Evolutionary conservation across 2,888 invertebrate species (phyloP).

Genomic region (Stomorhina lunata): DNA sequence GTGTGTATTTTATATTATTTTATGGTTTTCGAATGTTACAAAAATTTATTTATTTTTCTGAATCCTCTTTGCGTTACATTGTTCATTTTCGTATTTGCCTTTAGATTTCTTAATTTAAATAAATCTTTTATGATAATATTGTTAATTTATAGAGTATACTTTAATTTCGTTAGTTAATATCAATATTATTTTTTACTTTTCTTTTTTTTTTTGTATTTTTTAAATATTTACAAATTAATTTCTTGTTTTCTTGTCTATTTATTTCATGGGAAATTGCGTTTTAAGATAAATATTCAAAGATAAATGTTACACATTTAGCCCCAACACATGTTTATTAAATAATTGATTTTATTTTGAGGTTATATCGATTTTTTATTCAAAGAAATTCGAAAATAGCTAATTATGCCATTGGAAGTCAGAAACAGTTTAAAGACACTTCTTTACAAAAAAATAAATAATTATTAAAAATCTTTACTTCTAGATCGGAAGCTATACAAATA

Average conservation of each 20-base stretch:
- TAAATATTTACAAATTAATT: constrained; percentile 1
- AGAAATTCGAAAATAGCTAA: too few relatives aligned
- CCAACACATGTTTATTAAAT: not conserved
- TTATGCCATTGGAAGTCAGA: too few relatives aligned
- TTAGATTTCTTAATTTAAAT: not conserved
- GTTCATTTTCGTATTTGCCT: not conserved
- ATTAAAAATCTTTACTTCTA: too few relatives aligned
- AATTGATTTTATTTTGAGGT: not conserved
- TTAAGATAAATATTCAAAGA: constrained; percentile 23
- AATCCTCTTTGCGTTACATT: not conserved
- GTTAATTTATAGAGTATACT: constrained; percentile 32
- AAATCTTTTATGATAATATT: not conserved
- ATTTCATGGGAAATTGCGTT: constrained; percentile 53
- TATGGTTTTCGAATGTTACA: constrained; percentile 2
- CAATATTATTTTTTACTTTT: constrained; percentile 8
- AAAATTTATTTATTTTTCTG: not conserved
- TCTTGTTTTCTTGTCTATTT: constrained; percentile 27
- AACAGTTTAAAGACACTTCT: too few relatives aligned
- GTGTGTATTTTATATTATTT: not conserved
- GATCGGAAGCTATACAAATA: too few relatives aligned
- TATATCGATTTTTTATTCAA: too few relatives aligned
- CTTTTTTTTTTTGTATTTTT: not conserved
- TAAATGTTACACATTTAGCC: not conserved
- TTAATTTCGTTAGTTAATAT: constrained; percentile 33
- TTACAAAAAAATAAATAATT: too few relatives aligned